phyloP scores from a whole-genome alignment of 1,140 invertebrate genomes.

The Doryteuthis pealeii region DNA sequence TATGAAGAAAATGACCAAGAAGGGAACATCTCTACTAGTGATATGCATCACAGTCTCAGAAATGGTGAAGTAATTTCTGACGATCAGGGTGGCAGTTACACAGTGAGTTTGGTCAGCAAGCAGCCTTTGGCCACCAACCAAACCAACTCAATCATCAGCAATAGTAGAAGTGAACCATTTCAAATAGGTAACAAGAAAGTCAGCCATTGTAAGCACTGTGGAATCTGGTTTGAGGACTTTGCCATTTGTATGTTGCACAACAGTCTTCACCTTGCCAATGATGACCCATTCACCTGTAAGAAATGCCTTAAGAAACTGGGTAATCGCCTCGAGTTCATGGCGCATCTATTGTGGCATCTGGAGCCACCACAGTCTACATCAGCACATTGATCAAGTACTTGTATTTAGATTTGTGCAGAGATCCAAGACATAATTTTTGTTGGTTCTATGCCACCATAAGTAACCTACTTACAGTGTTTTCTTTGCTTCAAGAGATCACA shows the following conservation, averaged over 20 bases:
- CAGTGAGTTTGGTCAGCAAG: constrained; percentile 5
- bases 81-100: background rate
- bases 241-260: constrained; percentile 48
- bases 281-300: constrained; percentile 47
- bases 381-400: background rate
- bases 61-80: background rate
- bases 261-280: constrained; percentile 43
- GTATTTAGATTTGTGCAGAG: too few species aligned
- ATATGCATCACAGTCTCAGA: background rate
- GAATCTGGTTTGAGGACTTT: constrained; percentile 50
- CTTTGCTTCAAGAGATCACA: constrained; percentile 4
- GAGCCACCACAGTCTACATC: constrained; percentile 51
- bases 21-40: background rate
- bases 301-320: constrained; percentile 50
- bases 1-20: constrained; percentile 2
- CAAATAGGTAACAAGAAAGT: constrained; percentile 28
- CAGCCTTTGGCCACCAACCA: background rate
- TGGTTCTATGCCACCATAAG: too few species aligned
- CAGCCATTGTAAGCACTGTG: constrained; percentile 43
- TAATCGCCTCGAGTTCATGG: constrained; percentile 65
- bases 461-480: too few species aligned
- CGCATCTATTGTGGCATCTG: constrained; percentile 74
- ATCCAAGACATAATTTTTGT: too few species aligned
- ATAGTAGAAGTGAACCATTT: background rate
- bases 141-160: background rate